Percentiles rank a stretch among this genome's conserved stretches.
Evolutionary conservation across 2,888 invertebrate genomes (phyloP).

Genomic region (Drosophila mayaguana): DNA sequence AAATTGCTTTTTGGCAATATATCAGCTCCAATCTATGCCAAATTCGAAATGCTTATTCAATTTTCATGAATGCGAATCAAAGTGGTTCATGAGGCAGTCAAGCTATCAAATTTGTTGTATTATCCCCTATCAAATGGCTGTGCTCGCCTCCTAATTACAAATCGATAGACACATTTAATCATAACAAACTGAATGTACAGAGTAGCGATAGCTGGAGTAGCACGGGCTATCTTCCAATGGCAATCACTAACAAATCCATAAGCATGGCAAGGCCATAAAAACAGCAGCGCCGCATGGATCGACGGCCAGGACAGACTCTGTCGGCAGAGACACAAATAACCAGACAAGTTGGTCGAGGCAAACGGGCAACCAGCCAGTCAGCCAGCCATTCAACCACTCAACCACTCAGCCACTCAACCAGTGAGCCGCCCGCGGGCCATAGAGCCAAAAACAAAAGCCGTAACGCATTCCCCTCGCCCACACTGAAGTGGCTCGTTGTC

Average conservation of each 20-base stretch:
- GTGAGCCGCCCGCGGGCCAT: conserved; percentile 25
- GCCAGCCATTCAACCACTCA: conserved; percentile 10
- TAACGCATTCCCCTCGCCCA: conserved; percentile 7
- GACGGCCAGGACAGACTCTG: conserved; percentile 21
- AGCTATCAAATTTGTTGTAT: conserved; percentile 43
- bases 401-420: conserved; percentile 16
- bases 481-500: conserved; percentile 51
- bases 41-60: conserved; percentile 34
- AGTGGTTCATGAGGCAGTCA: conserved; percentile 40
- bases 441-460: conserved; percentile 15
- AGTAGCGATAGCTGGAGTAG: conserved; percentile 29
- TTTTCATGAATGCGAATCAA: conserved; percentile 39
- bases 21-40: conserved; percentile 13
- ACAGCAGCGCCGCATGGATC: conserved; percentile 8
- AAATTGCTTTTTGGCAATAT: conserved; percentile 8
- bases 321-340: conserved; percentile 58
- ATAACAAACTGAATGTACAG: conserved; percentile 34
- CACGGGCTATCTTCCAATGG: conserved; percentile 61
- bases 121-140: conserved; percentile 26
- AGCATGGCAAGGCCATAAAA: conserved; percentile 77
- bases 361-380: conserved; percentile 21
- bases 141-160: conserved; percentile 53
- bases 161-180: conserved; percentile 71
- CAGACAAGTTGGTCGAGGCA: conserved; percentile 36
- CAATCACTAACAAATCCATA: conserved; percentile 77